These are phyloP conservation scores for Acanthacorydalis orientalis DNA, from an alignment of 2,888 invertebrate species.

Conservation along the genomic window DNA sequence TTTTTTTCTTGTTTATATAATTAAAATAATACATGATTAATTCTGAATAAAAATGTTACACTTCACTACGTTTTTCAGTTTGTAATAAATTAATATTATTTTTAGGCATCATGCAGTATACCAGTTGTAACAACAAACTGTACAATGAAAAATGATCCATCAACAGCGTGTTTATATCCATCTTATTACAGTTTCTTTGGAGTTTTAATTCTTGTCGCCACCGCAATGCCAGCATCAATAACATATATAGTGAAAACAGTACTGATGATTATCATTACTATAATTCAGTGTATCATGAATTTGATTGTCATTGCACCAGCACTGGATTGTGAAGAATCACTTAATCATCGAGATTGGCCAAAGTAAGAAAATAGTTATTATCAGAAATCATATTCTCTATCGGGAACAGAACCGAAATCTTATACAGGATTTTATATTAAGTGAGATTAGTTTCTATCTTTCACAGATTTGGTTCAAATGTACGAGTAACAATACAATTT, in stretches of 20 bases:
- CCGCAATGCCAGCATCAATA: slow-evolving; percentile 53
- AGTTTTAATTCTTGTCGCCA: slow-evolving; percentile 48
- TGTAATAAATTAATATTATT: neutral
- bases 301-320: slow-evolving; percentile 33
- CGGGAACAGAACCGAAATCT: neutral
- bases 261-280: slow-evolving; percentile 42
- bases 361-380: slow-evolving; percentile 15
- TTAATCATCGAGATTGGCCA: slow-evolving; percentile 22
- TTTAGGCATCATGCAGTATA: slow-evolving; percentile 12
- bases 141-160: slow-evolving; percentile 20
- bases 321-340: slow-evolving; percentile 37
- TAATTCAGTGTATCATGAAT: slow-evolving; percentile 41
- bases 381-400: neutral
- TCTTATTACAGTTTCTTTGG: slow-evolving; percentile 58
- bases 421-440: no score
- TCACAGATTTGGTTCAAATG: no score
- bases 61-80: no score
- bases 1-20: no score
- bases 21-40: no score
- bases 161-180: slow-evolving; percentile 42
- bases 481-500: no score
- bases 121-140: slow-evolving; percentile 17
- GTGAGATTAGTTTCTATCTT: no score
- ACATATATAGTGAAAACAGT: slow-evolving; percentile 51
- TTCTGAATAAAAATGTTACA: no score